Percentiles rank a stretch among this genome's conserved stretches.
These are phyloP conservation scores for Osmerus eperlanus DNA, from an alignment of 2,113 vertebrate species.

Conservation along the genomic window DNA sequence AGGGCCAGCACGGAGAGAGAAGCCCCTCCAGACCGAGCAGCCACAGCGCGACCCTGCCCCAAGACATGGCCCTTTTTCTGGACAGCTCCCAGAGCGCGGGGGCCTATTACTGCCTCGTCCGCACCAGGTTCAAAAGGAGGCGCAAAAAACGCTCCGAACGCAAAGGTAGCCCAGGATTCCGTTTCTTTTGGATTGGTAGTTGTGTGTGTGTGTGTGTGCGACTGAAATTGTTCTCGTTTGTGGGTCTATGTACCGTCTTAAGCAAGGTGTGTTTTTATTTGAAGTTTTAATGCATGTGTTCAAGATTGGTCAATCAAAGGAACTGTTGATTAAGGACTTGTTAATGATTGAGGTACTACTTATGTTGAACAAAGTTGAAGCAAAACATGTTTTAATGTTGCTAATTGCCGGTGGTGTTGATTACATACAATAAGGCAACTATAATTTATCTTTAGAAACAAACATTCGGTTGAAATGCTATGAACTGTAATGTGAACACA, in stretches of 20 bases:
- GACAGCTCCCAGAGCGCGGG: conserved; percentile 51
- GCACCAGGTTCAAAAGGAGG: conserved; percentile 71
- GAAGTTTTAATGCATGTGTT: background rate
- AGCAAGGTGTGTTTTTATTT: background rate
- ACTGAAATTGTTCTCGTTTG: background rate
- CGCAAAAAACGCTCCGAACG: conserved; percentile 76
- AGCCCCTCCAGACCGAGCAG: background rate
- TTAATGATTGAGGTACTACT: background rate
- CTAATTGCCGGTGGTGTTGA: no score
- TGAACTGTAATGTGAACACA: background rate
- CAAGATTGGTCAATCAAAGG: background rate
- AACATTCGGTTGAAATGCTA: background rate
- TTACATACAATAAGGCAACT: no score
- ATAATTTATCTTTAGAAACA: no score
- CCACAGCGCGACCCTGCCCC: background rate
- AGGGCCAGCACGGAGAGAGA: background rate
- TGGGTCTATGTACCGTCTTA: conserved; percentile 8
- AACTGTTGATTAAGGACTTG: background rate
- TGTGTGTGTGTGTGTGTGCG: conserved; percentile 18
- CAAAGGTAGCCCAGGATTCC: conserved; percentile 73
- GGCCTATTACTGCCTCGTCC: conserved; percentile 62
- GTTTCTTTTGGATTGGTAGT: background rate
- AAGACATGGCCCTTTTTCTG: conserved; percentile 66
- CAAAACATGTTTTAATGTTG: no score
- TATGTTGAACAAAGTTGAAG: no score